These are phyloP conservation scores for Phragmatobia fuliginosa DNA, from an alignment of 2,888 invertebrate species.

Conservation along the genomic window DNA sequence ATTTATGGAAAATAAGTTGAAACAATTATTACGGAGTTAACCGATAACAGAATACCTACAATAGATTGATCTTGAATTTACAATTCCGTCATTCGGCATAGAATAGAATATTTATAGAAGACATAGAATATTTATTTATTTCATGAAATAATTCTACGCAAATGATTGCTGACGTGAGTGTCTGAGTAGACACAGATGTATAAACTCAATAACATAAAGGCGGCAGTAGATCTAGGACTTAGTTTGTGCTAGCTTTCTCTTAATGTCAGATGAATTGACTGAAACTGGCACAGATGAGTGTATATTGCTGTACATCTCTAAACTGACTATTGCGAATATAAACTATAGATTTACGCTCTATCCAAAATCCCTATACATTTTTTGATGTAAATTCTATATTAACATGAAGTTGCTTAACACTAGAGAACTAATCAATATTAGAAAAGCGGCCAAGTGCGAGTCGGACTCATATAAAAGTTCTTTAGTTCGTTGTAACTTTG, in stretches of 20 bases:
- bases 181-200: slow-evolving; percentile 1
- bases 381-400: not conserved
- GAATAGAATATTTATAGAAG: too few relatives aligned
- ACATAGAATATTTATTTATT: not conserved
- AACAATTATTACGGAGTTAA: too few relatives aligned
- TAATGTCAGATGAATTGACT: slow-evolving; percentile 41
- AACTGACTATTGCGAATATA: slow-evolving; percentile 15
- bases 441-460: too few relatives aligned
- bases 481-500: too few relatives aligned
- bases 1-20: too few relatives aligned
- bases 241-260: slow-evolving; percentile 67
- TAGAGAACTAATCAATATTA: not conserved
- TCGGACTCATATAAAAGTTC: too few relatives aligned
- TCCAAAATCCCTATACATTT: not conserved
- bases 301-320: slow-evolving; percentile 11
- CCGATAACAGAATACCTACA: not conserved
- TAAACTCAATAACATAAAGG: slow-evolving; percentile 25
- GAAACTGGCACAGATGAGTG: slow-evolving; percentile 24
- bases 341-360: not conserved
- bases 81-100: not conserved
- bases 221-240: slow-evolving; percentile 61
- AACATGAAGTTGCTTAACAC: too few relatives aligned
- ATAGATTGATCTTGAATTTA: not conserved
- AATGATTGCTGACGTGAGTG: not conserved
- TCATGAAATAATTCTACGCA: not conserved